Conservation (phyloP, 2,113 vertebrate genomes). For the Chaetorhynchus papuensis region DNA sequence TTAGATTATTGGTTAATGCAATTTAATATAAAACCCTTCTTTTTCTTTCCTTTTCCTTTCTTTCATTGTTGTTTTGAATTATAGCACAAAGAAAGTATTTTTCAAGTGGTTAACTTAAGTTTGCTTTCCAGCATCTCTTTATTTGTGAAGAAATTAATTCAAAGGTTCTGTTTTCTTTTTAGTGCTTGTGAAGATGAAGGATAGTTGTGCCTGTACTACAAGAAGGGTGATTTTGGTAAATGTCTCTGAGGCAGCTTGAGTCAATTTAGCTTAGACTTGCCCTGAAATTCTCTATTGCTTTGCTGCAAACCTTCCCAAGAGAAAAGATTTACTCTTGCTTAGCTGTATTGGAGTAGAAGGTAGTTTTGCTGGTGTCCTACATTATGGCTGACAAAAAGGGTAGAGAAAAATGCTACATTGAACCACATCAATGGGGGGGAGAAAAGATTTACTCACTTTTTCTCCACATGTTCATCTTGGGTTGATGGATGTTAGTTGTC, state of each 20-base stretch:
- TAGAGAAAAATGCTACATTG: not conserved
- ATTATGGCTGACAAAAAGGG: not conserved
- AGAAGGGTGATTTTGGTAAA: conserved; percentile 45
- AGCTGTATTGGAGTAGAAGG: not conserved
- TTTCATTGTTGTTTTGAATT: conserved; percentile 14
- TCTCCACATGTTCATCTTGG: not conserved
- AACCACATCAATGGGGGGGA: not conserved
- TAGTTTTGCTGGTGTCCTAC: not conserved
- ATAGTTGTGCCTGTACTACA: conserved; percentile 18
- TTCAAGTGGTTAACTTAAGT: conserved; percentile 25
- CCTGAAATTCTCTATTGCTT: conserved; percentile 20
- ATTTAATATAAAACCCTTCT: not conserved
- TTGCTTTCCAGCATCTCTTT: conserved; percentile 3
- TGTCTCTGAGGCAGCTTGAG: not conserved
- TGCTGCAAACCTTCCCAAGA: not conserved
- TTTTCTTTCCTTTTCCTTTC: not conserved
- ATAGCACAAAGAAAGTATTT: not conserved
- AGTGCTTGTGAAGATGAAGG: conserved; percentile 34
- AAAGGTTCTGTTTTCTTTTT: conserved; percentile 24
- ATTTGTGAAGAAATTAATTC: conserved; percentile 16
- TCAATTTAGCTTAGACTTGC: conserved; percentile 27
- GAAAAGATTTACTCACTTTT: not conserved
- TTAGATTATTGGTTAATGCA: conserved; percentile 5
- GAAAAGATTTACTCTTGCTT: conserved; percentile 20
- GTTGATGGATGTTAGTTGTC: not conserved